phyloP scores from a whole-genome alignment of 2,888 invertebrate genomes.

The Bellardia pandia region DNA sequence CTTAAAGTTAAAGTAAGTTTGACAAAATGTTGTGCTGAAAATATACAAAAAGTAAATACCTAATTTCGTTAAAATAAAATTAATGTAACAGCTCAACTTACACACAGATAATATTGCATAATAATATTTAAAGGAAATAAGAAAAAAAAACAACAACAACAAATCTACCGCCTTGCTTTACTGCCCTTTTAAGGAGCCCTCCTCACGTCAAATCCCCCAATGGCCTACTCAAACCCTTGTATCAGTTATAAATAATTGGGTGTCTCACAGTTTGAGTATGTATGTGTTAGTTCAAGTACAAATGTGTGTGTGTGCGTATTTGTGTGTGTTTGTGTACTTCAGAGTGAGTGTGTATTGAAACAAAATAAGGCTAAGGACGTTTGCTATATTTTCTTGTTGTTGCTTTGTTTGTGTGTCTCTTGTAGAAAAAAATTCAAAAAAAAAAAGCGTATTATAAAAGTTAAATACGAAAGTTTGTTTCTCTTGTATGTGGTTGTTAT shows the following conservation, averaged over 20 bases:
- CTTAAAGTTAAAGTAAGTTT: constrained; percentile 59
- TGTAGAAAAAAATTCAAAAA: constrained; percentile 8
- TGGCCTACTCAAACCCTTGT: constrained; percentile 27
- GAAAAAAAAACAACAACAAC: constrained; percentile 35
- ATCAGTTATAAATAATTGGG: constrained; percentile 64
- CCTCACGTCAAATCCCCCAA: not conserved
- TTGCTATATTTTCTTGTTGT: constrained; percentile 47
- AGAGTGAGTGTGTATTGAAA: constrained; percentile 58
- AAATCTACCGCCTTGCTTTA: constrained; percentile 13
- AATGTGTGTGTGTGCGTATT: constrained; percentile 20
- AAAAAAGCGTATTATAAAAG: constrained; percentile 29
- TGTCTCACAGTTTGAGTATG: constrained; percentile 63
- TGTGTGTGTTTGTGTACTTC: constrained; percentile 1
- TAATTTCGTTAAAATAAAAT: not conserved
- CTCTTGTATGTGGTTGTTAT: not conserved
- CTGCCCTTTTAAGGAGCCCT: not conserved
- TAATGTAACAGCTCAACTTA: not conserved
- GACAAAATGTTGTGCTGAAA: not conserved
- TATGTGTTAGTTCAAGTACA: constrained; percentile 10
- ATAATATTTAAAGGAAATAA: constrained; percentile 59
- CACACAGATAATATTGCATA: constrained; percentile 59
- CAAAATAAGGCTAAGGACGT: constrained; percentile 73
- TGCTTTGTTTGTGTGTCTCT: constrained; percentile 32
- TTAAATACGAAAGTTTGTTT: constrained; percentile 31
- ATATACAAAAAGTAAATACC: not conserved